Evolutionary conservation across 2,888 invertebrate species (phyloP).

Genomic region (Leptinotarsa tumamoca): DNA sequence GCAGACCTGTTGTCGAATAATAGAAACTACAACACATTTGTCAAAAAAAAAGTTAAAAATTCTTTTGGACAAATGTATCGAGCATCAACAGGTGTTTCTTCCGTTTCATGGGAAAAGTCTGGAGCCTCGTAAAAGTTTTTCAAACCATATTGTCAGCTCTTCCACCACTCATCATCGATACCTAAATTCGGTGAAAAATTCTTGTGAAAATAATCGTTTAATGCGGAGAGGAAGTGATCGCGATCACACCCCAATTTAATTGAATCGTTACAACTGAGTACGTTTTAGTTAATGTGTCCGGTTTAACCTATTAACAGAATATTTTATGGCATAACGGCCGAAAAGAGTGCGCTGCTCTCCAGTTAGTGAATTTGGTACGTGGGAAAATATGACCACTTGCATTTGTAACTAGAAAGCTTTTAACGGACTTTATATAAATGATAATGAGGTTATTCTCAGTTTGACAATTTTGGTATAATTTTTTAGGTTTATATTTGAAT

Average conservation of each 20-base stretch:
- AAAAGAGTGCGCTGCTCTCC: conserved; percentile 22
- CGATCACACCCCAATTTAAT: conserved; percentile 45
- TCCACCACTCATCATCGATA: not conserved
- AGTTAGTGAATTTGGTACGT: conserved; percentile 20
- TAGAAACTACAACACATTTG: too few species aligned
- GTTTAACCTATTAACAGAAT: conserved; percentile 45
- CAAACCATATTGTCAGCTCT: too few species aligned
- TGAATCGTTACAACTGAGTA: conserved; percentile 51
- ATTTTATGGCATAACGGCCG: conserved; percentile 45
- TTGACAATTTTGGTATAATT: too few species aligned
- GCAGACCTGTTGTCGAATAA: too few species aligned
- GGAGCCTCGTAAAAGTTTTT: too few species aligned
- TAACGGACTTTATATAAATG: not conserved
- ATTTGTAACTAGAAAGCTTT: not conserved
- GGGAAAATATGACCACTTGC: not conserved
- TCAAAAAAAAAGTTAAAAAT: too few species aligned
- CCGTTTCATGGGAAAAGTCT: too few species aligned
- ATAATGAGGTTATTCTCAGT: too few species aligned
- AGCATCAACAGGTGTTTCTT: too few species aligned
- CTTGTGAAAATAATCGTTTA: conserved; percentile 19
- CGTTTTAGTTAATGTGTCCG: conserved; percentile 52
- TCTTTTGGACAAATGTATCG: too few species aligned
- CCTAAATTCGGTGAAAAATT: not conserved
- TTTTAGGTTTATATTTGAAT: too few species aligned
- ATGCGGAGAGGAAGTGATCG: conserved; percentile 26